These are phyloP conservation scores for Taenioides sp. DNA, from an alignment of 2,797 vertebrate species.

Conservation along the genomic window DNA sequence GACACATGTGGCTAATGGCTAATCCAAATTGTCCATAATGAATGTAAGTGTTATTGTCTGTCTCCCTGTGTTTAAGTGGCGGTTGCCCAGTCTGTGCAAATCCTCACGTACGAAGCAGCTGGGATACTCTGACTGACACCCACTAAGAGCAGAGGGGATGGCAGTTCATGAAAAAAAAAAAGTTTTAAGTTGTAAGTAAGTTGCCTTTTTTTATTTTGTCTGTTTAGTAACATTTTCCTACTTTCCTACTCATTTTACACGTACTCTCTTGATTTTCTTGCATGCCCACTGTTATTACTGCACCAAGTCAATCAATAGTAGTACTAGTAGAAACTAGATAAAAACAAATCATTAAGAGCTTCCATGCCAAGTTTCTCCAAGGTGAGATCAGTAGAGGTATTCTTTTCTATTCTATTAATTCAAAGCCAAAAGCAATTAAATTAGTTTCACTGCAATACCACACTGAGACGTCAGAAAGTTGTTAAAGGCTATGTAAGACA, in stretches of 20 bases:
- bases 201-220: not conserved
- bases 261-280: not conserved
- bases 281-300: no score
- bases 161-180: not conserved
- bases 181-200: not conserved
- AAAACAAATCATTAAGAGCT: not conserved
- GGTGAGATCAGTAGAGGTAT: not conserved
- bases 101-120: slow-evolving; percentile 6
- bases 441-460: not conserved
- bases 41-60: slow-evolving; percentile 24
- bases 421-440: not conserved
- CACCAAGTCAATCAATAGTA: not conserved
- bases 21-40: slow-evolving; percentile 22
- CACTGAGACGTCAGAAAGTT: not conserved
- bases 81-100: slow-evolving; percentile 15
- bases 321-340: not conserved
- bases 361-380: not conserved
- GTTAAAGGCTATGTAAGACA: not conserved
- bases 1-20: slow-evolving; percentile 8
- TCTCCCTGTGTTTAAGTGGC: slow-evolving; percentile 3
- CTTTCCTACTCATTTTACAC: no score
- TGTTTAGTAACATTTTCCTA: not conserved
- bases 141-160: not conserved
- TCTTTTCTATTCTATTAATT: not conserved
- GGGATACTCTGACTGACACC: not conserved